phyloP scores from a whole-genome alignment of 2,797 vertebrate genomes.

The Spheniscus humboldti region DNA sequence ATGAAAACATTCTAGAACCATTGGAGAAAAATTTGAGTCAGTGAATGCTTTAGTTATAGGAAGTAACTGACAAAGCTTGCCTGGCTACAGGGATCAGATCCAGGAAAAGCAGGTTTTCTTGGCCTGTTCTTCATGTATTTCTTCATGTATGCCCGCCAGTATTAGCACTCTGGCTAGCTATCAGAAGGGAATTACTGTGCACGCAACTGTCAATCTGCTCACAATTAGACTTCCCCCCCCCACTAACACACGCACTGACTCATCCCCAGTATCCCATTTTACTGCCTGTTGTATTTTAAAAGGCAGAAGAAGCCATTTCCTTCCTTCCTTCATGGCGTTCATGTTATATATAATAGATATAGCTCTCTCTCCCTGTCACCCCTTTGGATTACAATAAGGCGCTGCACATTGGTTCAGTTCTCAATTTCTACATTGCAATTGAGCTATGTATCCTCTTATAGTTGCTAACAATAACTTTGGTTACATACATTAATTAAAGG shows the following conservation, averaged over 20 bases:
- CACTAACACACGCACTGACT: background rate
- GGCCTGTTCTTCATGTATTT: background rate
- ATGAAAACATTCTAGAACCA: background rate
- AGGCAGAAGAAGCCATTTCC: background rate
- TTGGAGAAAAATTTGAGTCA: background rate
- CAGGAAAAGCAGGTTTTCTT: constrained; percentile 34
- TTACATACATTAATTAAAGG: background rate
- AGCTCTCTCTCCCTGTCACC: background rate
- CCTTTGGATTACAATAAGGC: background rate
- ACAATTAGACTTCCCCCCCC: background rate
- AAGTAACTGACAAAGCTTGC: background rate
- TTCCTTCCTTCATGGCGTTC: background rate
- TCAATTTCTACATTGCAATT: background rate
- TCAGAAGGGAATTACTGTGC: constrained; percentile 16
- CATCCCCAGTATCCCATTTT: background rate
- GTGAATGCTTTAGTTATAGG: background rate
- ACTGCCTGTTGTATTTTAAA: background rate
- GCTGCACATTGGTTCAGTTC: background rate
- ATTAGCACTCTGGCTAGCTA: background rate
- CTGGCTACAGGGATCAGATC: background rate
- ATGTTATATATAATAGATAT: background rate
- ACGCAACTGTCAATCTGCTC: background rate
- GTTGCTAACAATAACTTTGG: background rate
- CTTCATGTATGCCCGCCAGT: background rate
- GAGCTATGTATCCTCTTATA: background rate